A percentile compares a stretch with the other conserved stretches of the same genome.
Conservation (phyloP, 2,888 invertebrate genomes). For the Tetanocera ferruginea region DNA sequence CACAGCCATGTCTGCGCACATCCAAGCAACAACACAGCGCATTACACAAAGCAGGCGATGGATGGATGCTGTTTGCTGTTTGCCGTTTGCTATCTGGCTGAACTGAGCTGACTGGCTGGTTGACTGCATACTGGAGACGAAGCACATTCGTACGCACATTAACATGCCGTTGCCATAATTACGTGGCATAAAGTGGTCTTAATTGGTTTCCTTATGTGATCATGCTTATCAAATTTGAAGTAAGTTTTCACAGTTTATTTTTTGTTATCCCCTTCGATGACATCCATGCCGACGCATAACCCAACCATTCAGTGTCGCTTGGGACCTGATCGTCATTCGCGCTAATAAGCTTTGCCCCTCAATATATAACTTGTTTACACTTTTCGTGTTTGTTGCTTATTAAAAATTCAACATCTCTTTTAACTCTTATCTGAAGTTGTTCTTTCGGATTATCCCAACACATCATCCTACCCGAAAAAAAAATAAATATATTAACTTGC, state of each 20-base stretch:
- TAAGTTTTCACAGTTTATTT: slow-evolving; percentile 32
- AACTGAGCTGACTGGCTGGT: neutral
- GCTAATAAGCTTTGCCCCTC: slow-evolving; percentile 10
- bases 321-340: slow-evolving; percentile 5
- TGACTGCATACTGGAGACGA: neutral
- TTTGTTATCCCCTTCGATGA: slow-evolving; percentile 23
- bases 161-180: slow-evolving; percentile 33
- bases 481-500: neutral
- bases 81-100: neutral
- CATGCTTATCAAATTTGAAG: slow-evolving; percentile 37
- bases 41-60: no score
- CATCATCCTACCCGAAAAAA: slow-evolving; percentile 38
- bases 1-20: slow-evolving; percentile 8
- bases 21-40: neutral
- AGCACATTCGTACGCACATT: slow-evolving; percentile 10
- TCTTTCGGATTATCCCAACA: slow-evolving; percentile 31
- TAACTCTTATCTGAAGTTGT: slow-evolving; percentile 29
- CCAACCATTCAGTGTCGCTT: slow-evolving; percentile 21
- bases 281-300: slow-evolving; percentile 32
- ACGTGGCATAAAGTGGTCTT: slow-evolving; percentile 40
- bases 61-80: no score
- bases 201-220: slow-evolving; percentile 38
- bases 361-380: slow-evolving; percentile 38
- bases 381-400: slow-evolving; percentile 38
- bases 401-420: slow-evolving; percentile 29